Percentiles rank a stretch among this genome's conserved stretches.
phyloP scores from a whole-genome alignment of 2,888 invertebrate genomes.

The Gortyna flavago region DNA sequence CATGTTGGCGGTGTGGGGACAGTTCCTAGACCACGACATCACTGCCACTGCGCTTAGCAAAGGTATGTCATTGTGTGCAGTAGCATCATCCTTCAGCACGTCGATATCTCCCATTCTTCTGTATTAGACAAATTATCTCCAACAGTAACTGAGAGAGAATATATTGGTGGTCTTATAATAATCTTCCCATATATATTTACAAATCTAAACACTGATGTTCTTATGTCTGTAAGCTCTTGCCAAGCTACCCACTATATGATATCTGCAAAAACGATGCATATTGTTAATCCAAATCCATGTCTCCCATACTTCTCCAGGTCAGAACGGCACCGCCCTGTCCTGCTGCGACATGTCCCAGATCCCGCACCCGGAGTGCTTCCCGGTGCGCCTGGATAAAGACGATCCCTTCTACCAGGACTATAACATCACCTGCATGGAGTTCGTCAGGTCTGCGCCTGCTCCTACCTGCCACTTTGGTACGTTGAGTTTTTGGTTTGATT shows the following conservation, averaged over 20 bases:
- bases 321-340: constrained; percentile 92
- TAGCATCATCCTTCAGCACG: background rate
- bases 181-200: background rate
- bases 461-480: constrained; percentile 93
- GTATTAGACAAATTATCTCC: background rate
- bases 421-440: constrained; percentile 95
- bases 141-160: background rate
- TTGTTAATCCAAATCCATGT: background rate
- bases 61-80: constrained; percentile 79
- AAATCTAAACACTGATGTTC: background rate
- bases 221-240: background rate
- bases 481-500: background rate
- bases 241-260: background rate
- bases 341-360: constrained; percentile 90
- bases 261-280: background rate
- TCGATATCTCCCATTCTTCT: background rate
- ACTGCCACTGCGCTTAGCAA: constrained; percentile 95
- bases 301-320: constrained; percentile 76
- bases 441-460: constrained; percentile 95
- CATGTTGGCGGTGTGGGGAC: constrained; percentile 96
- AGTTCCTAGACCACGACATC: constrained; percentile 96
- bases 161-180: too few species aligned
- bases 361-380: constrained; percentile 94
- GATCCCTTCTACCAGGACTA: constrained; percentile 93
- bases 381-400: constrained; percentile 91